phyloP scores from a whole-genome alignment of 2,888 invertebrate species.

The Drosophila maculinotata region DNA sequence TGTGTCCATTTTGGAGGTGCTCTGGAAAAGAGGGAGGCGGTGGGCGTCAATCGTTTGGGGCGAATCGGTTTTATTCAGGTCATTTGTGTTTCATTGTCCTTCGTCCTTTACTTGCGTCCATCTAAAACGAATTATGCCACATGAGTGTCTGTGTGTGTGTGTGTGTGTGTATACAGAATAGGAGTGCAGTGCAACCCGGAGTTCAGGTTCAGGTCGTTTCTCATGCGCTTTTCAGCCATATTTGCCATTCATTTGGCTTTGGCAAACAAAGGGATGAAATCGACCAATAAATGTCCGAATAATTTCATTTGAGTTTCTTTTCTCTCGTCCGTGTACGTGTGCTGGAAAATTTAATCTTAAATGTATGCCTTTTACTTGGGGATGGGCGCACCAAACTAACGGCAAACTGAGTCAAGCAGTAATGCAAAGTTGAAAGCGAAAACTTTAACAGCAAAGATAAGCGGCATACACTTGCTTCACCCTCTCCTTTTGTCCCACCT shows the following conservation, averaged over 20 bases:
- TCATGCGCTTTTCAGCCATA: slow-evolving; percentile 54
- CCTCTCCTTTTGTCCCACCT: background rate
- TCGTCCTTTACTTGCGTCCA: slow-evolving; percentile 33
- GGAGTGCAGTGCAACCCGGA: slow-evolving; percentile 11
- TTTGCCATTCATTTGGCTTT: slow-evolving; percentile 66
- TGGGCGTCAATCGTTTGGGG: slow-evolving; percentile 54
- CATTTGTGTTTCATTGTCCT: slow-evolving; percentile 70
- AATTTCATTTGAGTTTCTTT: slow-evolving; percentile 31
- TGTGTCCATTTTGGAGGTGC: background rate
- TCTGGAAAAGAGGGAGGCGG: background rate
- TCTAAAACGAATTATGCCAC: slow-evolving; percentile 53
- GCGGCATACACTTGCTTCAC: slow-evolving; percentile 43
- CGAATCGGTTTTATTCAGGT: slow-evolving; percentile 54
- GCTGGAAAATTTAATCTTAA: slow-evolving; percentile 44
- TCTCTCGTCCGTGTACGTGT: background rate
- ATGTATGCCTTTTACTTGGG: slow-evolving; percentile 12
- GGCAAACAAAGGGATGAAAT: slow-evolving; percentile 55
- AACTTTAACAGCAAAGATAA: slow-evolving; percentile 70
- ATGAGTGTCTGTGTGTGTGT: background rate
- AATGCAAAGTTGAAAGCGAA: slow-evolving; percentile 68
- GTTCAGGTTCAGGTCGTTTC: slow-evolving; percentile 52
- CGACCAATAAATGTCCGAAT: slow-evolving; percentile 64
- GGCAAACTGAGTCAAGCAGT: slow-evolving; percentile 18
- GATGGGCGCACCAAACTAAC: slow-evolving; percentile 18
- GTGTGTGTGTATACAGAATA: slow-evolving; percentile 10